Percentiles rank a stretch among this genome's conserved stretches.
These are phyloP conservation scores for Meghimatium bilineatum DNA, from an alignment of 2,888 invertebrate genomes.

Conservation along the genomic window DNA sequence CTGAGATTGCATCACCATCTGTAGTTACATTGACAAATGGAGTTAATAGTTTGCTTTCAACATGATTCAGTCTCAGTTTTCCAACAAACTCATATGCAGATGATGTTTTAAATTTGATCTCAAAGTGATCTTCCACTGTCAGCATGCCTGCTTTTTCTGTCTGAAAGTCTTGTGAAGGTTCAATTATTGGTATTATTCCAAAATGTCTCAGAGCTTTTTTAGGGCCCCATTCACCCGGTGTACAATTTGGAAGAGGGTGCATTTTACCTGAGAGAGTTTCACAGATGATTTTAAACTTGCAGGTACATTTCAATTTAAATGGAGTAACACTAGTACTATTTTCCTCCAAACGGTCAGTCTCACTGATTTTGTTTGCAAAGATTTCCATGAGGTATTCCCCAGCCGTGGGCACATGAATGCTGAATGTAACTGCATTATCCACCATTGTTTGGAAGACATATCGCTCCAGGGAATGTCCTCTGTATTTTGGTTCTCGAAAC, in stretches of 20 bases:
- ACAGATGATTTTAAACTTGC: constrained; percentile 87
- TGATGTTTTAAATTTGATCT: constrained; percentile 73
- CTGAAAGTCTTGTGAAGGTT: constrained; percentile 57
- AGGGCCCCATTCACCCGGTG: constrained; percentile 99
- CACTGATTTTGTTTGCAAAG: constrained; percentile 90
- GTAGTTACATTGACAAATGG: constrained; percentile 90
- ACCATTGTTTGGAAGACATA: constrained; percentile 96
- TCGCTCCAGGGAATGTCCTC: constrained; percentile 94
- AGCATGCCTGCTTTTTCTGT: constrained; percentile 90
- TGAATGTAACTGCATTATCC: constrained; percentile 85
- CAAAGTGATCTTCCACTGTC: constrained; percentile 82
- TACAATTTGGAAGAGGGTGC: constrained; percentile 97
- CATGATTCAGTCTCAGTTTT: constrained; percentile 95
- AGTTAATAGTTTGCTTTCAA: constrained; percentile 93
- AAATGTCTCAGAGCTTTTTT: constrained; percentile 92
- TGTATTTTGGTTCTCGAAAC: constrained; percentile 83
- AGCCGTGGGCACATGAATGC: constrained; percentile 97
- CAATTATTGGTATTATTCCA: constrained; percentile 82
- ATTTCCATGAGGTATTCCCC: constrained; percentile 96
- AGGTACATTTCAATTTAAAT: constrained; percentile 82
- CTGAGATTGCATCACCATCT: constrained; percentile 87
- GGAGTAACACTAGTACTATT: constrained; percentile 73
- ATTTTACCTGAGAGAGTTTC: constrained; percentile 96
- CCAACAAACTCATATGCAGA: constrained; percentile 87
- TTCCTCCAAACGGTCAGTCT: constrained; percentile 70